These are phyloP conservation scores for Nycticryphes semicollaris DNA, from an alignment of 2,113 vertebrate genomes.

Conservation along the genomic window DNA sequence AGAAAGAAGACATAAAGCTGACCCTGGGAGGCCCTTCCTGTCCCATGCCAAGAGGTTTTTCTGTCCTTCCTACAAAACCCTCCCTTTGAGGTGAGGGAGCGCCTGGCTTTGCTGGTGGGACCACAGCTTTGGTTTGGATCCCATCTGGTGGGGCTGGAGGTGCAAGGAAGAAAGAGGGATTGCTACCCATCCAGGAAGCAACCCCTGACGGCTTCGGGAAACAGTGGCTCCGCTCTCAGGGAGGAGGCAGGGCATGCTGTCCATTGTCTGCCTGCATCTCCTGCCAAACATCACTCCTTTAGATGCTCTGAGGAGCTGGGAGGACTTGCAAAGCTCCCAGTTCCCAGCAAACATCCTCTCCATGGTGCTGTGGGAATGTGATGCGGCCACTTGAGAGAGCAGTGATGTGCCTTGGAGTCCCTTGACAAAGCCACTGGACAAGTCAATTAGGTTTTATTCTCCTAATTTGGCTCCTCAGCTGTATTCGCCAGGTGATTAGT, in stretches of 20 bases:
- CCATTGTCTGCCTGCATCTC: not conserved
- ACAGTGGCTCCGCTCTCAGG: fast-evolving
- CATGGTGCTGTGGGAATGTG: not conserved
- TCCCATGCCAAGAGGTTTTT: not conserved
- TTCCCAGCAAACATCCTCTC: not conserved
- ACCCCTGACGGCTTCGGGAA: not conserved
- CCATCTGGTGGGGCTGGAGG: not conserved
- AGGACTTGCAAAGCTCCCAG: not conserved
- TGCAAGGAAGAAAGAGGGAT: fast-evolving
- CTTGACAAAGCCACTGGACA: not conserved
- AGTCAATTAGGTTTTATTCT: slow-evolving; percentile 1
- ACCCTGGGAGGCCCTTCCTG: not conserved
- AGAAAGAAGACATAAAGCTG: not conserved
- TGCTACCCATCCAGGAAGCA: not conserved
- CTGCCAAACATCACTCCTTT: not conserved
- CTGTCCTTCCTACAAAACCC: not conserved
- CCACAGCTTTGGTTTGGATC: not conserved
- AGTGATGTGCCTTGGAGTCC: fast-evolving
- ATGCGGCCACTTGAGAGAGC: not conserved
- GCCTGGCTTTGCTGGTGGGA: not conserved
- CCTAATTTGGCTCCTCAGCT: not conserved
- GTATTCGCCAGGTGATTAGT: not conserved
- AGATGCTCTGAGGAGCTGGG: not conserved
- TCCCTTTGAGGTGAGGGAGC: not conserved
- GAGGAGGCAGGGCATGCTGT: not conserved